Evolutionary conservation across 2,113 vertebrate genomes (phyloP).

Genomic region (Barnardius zonarius): DNA sequence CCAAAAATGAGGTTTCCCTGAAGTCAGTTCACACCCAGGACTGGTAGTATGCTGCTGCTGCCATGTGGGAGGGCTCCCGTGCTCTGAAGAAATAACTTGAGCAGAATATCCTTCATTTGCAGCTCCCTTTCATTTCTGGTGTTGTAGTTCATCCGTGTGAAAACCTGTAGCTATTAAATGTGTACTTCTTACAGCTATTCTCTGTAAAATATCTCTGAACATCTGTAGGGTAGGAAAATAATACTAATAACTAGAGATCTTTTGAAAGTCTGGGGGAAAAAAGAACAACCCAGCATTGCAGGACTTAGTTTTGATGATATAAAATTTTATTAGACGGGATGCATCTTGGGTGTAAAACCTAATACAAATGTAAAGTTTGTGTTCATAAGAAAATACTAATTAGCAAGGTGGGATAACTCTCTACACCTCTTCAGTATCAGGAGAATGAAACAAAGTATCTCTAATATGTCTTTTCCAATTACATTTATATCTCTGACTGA

Average conservation of each 20-base stretch:
- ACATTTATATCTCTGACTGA: conserved; percentile 58
- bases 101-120: background rate
- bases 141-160: background rate
- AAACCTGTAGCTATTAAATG: background rate
- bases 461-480: conserved; percentile 44
- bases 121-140: background rate
- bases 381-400: conserved; percentile 22
- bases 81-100: background rate
- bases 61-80: fast-evolving
- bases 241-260: background rate
- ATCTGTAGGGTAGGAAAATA: background rate
- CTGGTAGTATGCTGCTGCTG: background rate
- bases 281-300: background rate
- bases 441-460: conserved; percentile 61
- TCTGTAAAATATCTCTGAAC: background rate
- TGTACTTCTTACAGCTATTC: background rate
- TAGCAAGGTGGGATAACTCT: conserved; percentile 47
- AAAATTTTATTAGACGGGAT: background rate
- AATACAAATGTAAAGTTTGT: background rate
- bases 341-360: background rate
- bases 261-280: background rate
- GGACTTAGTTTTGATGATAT: background rate
- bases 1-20: background rate
- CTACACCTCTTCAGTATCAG: background rate
- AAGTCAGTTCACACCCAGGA: fast-evolving